Base-by-base conservation (phyloP, 2,797 vertebrate genomes). In the Bufotes viridis region DNA sequence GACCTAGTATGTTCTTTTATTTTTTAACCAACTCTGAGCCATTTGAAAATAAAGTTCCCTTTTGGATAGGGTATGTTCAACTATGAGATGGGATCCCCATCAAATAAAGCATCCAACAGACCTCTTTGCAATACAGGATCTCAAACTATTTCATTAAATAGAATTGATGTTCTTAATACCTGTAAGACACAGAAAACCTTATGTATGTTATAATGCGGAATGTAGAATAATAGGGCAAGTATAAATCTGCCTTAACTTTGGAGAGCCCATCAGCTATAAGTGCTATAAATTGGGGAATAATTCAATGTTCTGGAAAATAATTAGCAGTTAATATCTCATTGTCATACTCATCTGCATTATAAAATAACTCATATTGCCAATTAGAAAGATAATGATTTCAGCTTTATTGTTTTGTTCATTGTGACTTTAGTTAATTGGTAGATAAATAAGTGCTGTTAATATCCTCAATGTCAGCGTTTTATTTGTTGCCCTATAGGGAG, bases 351-450 rank as follows among this genome's bases (percentile, higher is more conserved):
- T 67, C 60, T 78, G 84, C 72, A 65, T 84, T 76, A 65, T 61
- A 78, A 76, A 85, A 85, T 65, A 78, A 55, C 84, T 85, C 34
- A 53, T 65, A 85, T 53, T 85, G 60, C 60, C 84, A 85, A 85
- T 85, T 85, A 85, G 22, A 76, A 85, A 85, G 72, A 78, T 85
- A 76, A 67, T 85, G 61, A 78, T 51, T 78, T 65, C 84, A 78
- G 60, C 55, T 53, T 85, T 85, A 78, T 78, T 85, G 74, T 78
- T 78, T 65, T 78, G 22, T 85, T 65, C 74, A 29, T 67, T 67
- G 22, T 78, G 84, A 85, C 58, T 78, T 85, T 61, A 65, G 57
- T 85, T 78, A 78, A 85, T 78, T 65, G 74, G 74, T 65, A 78
- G 84, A 85, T 85, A 85, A 85, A 85, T 65, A 85, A 78, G 84